Evolutionary conservation across 2,113 vertebrate genomes (phyloP).

Genomic region (Aldabrachelys gigantea): DNA sequence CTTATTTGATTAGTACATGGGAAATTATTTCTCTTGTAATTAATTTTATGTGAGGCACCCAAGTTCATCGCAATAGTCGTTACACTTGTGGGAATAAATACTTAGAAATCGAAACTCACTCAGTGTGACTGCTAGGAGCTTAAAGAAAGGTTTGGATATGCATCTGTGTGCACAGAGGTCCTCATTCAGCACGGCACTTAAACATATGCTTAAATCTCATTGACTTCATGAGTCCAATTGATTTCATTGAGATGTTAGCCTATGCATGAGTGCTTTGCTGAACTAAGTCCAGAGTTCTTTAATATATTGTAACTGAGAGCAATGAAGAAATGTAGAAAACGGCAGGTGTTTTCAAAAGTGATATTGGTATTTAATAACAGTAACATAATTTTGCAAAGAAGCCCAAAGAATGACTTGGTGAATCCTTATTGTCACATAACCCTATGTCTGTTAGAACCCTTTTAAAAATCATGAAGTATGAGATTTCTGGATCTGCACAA

Average conservation of each 20-base stretch:
- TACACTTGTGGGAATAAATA: not conserved
- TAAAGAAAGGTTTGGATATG: conserved; percentile 6
- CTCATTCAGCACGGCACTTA: conserved; percentile 53
- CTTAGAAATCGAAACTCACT: not conserved
- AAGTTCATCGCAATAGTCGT: not conserved
- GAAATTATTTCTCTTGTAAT: not conserved
- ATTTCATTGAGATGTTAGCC: not conserved
- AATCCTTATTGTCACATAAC: conserved; percentile 23
- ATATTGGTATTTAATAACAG: conserved; percentile 19
- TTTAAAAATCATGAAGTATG: conserved; percentile 7
- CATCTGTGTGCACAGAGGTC: not conserved
- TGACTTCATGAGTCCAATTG: conserved; percentile 41
- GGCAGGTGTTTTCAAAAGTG: conserved; percentile 3
- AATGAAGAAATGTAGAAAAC: conserved; percentile 53
- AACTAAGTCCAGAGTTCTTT: conserved; percentile 63
- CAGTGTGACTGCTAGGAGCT: not conserved
- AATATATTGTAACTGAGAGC: conserved; percentile 63
- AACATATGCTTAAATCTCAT: conserved; percentile 12
- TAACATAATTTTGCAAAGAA: conserved; percentile 20
- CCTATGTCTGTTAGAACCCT: conserved; percentile 23
- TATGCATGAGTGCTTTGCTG: conserved; percentile 55
- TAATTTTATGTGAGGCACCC: accelerated
- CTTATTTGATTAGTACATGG: not conserved
- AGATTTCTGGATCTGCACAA: conserved; percentile 17
- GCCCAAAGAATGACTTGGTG: not conserved